A percentile compares a stretch with the other conserved stretches of the same genome.
These are phyloP conservation scores for Brassicogethes aeneus DNA, from an alignment of 2,888 invertebrate species.

Conservation along the genomic window DNA sequence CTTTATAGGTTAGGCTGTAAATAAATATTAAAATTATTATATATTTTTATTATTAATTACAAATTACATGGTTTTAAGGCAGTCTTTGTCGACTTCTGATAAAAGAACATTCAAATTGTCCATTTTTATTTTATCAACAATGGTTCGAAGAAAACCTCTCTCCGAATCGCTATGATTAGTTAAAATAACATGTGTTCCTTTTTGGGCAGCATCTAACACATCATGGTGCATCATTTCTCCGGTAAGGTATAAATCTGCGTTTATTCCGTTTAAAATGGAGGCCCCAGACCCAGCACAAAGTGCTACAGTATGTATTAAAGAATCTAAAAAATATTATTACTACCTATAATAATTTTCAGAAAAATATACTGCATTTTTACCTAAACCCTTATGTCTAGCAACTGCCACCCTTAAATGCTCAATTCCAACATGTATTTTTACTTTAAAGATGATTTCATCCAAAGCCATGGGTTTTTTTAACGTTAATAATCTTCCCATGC, in stretches of 20 bases:
- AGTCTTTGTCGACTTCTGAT: constrained; percentile 69
- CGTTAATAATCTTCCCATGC: constrained; percentile 48
- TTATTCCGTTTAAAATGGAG: constrained; percentile 60
- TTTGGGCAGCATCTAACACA: constrained; percentile 75
- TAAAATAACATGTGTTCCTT: constrained; percentile 69
- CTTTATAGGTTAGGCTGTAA: constrained; percentile 1
- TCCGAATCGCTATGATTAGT: constrained; percentile 94
- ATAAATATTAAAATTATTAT: constrained; percentile 1
- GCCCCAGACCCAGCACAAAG: constrained; percentile 87
- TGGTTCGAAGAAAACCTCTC: constrained; percentile 67
- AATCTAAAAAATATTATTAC: constrained; percentile 37
- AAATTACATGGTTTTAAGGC: constrained; percentile 57
- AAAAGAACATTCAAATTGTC: constrained; percentile 48
- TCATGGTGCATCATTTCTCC: constrained; percentile 96
- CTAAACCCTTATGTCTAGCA: constrained; percentile 39
- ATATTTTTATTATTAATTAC: constrained; percentile 3
- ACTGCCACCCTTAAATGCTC: constrained; percentile 65
- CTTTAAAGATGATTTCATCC: constrained; percentile 50
- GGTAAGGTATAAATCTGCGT: constrained; percentile 77
- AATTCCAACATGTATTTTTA: constrained; percentile 63
- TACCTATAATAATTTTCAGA: not conserved
- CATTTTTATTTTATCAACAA: constrained; percentile 39
- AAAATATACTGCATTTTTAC: constrained; percentile 12
- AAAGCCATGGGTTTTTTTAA: constrained; percentile 47
- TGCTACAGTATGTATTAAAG: constrained; percentile 51